Evolutionary conservation across 2,888 invertebrate genomes (phyloP), one percentile per base, ranked within the genome.

Genomic region (Mythimna impura): DNA sequence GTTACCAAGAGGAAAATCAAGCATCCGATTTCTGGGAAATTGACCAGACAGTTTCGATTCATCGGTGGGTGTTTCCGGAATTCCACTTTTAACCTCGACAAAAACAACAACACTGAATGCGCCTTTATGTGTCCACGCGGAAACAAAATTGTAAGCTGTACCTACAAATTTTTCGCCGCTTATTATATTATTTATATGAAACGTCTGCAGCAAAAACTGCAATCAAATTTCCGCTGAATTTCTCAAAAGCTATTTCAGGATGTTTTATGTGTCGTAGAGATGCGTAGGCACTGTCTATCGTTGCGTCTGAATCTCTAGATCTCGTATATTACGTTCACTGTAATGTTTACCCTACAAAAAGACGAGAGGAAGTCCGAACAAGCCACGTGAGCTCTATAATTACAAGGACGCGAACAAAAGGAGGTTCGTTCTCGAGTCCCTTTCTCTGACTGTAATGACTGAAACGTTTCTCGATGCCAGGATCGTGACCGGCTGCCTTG

Each of bases 361-460:
- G 66, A 69, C 57, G 67, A 78, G 60, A 76, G 61, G 30, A 68
- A 66, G 60, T 54, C 47, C 52, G 71, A 77, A 69, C 54, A 80
- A 78, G 61, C 60, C 64, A 81, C 61, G 40, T 40, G 40, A 83
- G 62, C 86, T 74, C 85, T 85, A 80, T 85, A 89, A 91, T 91
- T 90, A 88, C 78, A 77, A 76, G 55, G 70, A 63, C 81, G 86
- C 85, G 85, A 80, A 89, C 89, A 89, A 90, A 88, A 78, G 84
- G 83, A 80, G 83, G 80, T 78, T 85, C 76, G 57, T 77, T 79
- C 73, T 77, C 70, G 78, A 71, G 69, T 74, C 69, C 83, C 79
- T 86, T 86, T 88, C 81, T 87, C 85, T 88, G 88, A 82, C 78
- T 72, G 88, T 93, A 92, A 93, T 93, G 89, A 90, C 87, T 84